These are phyloP conservation scores for Chrysolina oricalcia DNA, from an alignment of 2,888 invertebrate species.

Conservation along the genomic window DNA sequence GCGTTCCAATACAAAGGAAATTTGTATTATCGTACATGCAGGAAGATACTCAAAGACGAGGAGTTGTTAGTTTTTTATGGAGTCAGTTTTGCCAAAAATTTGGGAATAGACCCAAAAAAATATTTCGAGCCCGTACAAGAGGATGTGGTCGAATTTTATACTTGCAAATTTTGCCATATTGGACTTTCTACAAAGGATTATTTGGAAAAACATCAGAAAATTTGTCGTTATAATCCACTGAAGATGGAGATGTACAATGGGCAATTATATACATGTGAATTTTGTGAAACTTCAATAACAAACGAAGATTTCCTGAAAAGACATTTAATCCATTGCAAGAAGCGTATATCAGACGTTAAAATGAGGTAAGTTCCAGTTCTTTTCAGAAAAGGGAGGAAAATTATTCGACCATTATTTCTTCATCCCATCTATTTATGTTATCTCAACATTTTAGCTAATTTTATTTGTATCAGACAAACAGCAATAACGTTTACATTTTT, in stretches of 20 bases:
- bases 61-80: slow-evolving; percentile 73
- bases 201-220: slow-evolving; percentile 43
- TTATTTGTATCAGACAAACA: too few species aligned
- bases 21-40: slow-evolving; percentile 72
- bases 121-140: slow-evolving; percentile 52
- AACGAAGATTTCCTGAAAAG: slow-evolving; percentile 30
- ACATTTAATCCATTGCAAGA: slow-evolving; percentile 40
- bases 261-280: slow-evolving; percentile 38
- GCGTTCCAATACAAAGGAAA: slow-evolving; percentile 75
- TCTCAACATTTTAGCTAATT: too few species aligned
- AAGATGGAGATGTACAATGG: slow-evolving; percentile 24
- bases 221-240: slow-evolving; percentile 46
- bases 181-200: slow-evolving; percentile 43
- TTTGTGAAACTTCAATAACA: slow-evolving; percentile 34
- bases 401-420: too few species aligned
- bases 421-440: too few species aligned
- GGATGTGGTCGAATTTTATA: slow-evolving; percentile 31
- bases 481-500: too few species aligned
- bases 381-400: too few species aligned
- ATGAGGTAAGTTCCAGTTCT: neutral
- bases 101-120: slow-evolving; percentile 62
- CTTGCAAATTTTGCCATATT: slow-evolving; percentile 49
- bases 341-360: neutral
- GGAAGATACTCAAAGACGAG: slow-evolving; percentile 62
- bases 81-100: slow-evolving; percentile 65